These are phyloP conservation scores for Vireo altiloquus DNA, from an alignment of 2,113 vertebrate species.

Conservation along the genomic window DNA sequence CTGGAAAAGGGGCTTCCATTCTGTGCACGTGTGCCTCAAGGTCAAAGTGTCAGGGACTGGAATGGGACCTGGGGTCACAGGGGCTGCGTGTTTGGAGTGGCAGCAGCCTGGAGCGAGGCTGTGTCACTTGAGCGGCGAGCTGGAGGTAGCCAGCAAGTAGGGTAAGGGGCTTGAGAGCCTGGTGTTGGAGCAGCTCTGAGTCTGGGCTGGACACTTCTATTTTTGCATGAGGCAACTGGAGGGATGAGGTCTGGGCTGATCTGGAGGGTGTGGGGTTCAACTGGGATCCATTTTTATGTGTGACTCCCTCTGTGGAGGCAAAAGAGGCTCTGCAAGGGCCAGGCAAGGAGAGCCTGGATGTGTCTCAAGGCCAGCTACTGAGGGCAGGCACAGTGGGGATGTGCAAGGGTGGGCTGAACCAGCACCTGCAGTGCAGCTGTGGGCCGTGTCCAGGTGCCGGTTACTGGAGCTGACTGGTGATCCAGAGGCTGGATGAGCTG, in stretches of 20 bases:
- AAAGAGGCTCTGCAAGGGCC: background rate
- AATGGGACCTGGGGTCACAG: background rate
- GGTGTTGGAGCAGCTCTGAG: rapidly evolving
- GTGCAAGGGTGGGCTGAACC: background rate
- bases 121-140: rapidly evolving
- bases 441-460: rapidly evolving
- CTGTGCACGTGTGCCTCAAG: rapidly evolving
- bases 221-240: background rate
- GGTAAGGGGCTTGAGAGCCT: rapidly evolving
- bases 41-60: background rate
- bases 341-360: rapidly evolving
- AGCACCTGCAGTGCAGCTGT: background rate
- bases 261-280: background rate
- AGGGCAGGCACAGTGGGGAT: rapidly evolving
- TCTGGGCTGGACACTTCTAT: rapidly evolving
- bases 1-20: background rate
- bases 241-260: no score
- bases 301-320: background rate
- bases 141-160: no score
- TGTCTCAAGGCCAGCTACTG: no score
- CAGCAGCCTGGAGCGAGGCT: background rate
- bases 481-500: background rate
- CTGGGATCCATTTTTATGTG: rapidly evolving
- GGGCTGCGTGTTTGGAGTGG: rapidly evolving
- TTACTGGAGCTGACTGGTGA: background rate